Base-by-base conservation (phyloP, 2,888 invertebrate species). In the Arge pagana region DNA sequence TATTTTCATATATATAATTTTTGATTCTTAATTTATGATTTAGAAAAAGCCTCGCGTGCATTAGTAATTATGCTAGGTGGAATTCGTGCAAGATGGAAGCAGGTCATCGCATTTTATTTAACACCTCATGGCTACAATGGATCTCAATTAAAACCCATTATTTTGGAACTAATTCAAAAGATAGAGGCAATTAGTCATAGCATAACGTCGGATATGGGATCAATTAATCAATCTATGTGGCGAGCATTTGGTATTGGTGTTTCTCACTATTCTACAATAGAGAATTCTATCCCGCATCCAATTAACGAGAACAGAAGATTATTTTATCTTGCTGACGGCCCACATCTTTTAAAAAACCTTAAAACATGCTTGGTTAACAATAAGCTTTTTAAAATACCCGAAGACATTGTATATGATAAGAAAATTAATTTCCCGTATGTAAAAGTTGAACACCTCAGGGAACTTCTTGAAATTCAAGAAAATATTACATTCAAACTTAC, bases 1-100 rank as follows among this genome's bases (percentile, higher is more conserved):
- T n/a, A n/a, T n/a, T n/a, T n/a, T n/a, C n/a, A n/a, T n/a, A n/a
- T n/a, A n/a, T n/a, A n/a, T n/a, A n/a, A n/a, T n/a, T n/a, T n/a
- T n/a, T n/a, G n/a, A n/a, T n/a, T n/a, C n/a, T n/a, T n/a, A n/a
- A n/a, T n/a, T n/a, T n/a, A 39, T 24, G 42, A 53, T 31, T 40
- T 26, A 15, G 58, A 55, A 15, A 18, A 45, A 26, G 63, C 66
- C 6, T 60, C 55, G 18, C 63, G 65, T 57, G 63, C 53, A n/a
- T 48, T 67, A 28, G 64, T 67, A 24, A 57, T 67, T 35, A 62
- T 68, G 60, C 33, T 69, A 23, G 63, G 51, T 18, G 67, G 66
- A 19, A 52, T 66, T 6, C 54, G 42, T 6, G 52, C 51, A 18
- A 30, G 63, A n/a, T 67, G 65, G 66, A 67, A 68, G 35, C 65